These are phyloP conservation scores for Typhlomys cinereus DNA, from an alignment of 2,113 vertebrate genomes.

Conservation along the genomic window DNA sequence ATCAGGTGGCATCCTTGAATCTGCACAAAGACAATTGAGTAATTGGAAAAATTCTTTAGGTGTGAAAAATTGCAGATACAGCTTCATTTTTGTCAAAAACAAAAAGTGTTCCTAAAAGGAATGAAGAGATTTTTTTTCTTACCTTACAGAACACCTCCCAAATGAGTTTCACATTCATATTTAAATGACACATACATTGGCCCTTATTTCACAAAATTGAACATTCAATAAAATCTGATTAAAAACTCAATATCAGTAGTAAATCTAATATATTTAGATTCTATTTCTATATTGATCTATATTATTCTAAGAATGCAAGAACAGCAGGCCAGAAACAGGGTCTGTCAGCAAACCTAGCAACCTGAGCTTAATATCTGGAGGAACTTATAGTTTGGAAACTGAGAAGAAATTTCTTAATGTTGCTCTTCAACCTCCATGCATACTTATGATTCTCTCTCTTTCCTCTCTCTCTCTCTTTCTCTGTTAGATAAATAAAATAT, in stretches of 20 bases:
- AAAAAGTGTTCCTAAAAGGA: background rate
- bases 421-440: too few species aligned
- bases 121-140: background rate
- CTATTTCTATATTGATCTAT: background rate
- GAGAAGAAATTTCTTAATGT: too few species aligned
- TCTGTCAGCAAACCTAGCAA: too few species aligned
- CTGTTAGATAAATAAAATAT: too few species aligned
- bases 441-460: too few species aligned
- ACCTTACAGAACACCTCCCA: background rate
- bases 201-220: background rate
- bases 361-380: too few species aligned
- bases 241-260: background rate
- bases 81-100: background rate
- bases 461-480: too few species aligned
- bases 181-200: background rate
- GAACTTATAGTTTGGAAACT: too few species aligned
- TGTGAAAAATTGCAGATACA: background rate
- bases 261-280: background rate
- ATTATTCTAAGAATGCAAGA: background rate
- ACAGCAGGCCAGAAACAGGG: too few species aligned
- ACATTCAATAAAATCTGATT: background rate
- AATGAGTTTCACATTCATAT: background rate
- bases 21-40: background rate
- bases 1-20: slow-evolving; percentile 49
- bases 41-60: background rate